phyloP scores from a whole-genome alignment of 2,797 vertebrate species.

The Chiropotes sagulatus region DNA sequence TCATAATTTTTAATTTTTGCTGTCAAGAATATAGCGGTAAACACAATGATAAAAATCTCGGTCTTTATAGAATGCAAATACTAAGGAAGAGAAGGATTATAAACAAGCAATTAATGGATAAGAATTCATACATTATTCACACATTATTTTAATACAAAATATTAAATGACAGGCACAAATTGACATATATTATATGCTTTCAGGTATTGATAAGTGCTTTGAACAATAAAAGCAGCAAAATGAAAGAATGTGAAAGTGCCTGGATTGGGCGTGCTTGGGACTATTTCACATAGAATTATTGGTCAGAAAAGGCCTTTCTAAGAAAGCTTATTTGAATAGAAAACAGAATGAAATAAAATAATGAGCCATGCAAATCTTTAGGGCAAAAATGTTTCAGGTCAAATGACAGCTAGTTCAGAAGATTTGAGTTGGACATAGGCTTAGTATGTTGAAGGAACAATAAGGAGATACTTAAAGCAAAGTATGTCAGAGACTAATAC shows the following conservation, averaged over 20 bases:
- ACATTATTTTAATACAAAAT: not conserved
- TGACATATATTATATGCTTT: not conserved
- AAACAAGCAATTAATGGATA: not conserved
- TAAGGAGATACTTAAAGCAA: not conserved
- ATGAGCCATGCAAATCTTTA: not conserved
- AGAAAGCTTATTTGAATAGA: not conserved
- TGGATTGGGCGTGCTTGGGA: rapidly evolving
- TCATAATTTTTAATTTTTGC: not conserved
- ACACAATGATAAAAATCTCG: not conserved
- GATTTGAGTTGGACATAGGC: not conserved
- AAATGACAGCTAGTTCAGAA: not conserved
- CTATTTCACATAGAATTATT: not conserved
- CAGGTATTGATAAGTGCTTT: not conserved
- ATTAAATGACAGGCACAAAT: not conserved
- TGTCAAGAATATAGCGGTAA: not conserved
- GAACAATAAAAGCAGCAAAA: not conserved
- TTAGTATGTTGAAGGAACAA: not conserved
- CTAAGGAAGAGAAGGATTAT: not conserved
- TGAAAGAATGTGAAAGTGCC: not conserved
- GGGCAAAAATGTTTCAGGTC: not conserved
- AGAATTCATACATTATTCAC: not conserved
- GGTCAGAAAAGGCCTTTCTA: not conserved
- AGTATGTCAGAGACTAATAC: not conserved
- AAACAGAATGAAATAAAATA: not conserved
- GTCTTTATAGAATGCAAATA: not conserved